Conservation (phyloP, 2,797 vertebrate genomes). For the Momotus momota region DNA sequence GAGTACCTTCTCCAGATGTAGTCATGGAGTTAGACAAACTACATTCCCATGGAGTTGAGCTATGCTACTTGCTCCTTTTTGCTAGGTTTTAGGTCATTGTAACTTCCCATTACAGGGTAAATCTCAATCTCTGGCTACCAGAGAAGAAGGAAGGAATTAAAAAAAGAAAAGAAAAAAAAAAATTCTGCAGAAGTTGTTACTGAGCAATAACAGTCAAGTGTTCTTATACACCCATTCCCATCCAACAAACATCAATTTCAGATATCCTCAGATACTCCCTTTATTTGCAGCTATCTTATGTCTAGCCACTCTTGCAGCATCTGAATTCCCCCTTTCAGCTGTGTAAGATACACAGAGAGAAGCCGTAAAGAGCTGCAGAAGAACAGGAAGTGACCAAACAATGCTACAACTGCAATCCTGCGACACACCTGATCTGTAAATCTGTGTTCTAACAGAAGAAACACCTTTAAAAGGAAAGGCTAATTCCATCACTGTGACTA, state of each 20-base stretch:
- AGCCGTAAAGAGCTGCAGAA: background rate
- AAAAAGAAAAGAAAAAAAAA: background rate
- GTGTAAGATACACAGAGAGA: constrained; percentile 21
- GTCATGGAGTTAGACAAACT: background rate
- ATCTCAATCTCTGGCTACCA: background rate
- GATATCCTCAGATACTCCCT: background rate
- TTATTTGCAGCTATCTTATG: constrained; percentile 10
- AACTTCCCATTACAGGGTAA: background rate
- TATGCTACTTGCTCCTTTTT: background rate
- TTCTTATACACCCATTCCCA: background rate
- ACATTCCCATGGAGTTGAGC: background rate
- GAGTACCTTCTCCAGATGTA: background rate
- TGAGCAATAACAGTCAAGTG: background rate
- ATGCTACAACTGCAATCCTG: background rate
- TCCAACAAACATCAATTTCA: background rate
- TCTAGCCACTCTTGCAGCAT: background rate
- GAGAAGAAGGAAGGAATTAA: background rate
- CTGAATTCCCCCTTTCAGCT: background rate
- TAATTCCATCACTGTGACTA: background rate
- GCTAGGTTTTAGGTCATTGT: background rate
- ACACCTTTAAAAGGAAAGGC: background rate
- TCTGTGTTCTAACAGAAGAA: background rate
- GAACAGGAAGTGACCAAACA: constrained; percentile 39
- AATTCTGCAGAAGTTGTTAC: background rate
- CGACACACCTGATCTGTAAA: background rate